Conservation (phyloP, 1,140 invertebrate genomes). For the Ceratosolen solmsi region DNA sequence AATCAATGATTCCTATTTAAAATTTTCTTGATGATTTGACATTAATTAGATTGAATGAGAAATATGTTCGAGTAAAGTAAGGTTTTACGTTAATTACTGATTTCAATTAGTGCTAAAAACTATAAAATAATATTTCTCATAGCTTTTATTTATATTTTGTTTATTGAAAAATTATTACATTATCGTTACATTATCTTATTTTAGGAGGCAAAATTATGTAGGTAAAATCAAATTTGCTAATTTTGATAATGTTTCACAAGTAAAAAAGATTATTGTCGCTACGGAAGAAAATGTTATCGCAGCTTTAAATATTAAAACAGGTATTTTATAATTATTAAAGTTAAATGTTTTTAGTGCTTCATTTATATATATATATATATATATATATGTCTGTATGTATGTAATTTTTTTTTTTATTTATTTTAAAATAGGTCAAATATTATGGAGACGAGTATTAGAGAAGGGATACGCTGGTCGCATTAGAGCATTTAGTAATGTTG, state of each 20-base stretch:
- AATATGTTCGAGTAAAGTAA: no score
- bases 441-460: slow-evolving; percentile 89
- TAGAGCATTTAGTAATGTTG: slow-evolving; percentile 74
- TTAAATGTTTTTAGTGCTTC: slow-evolving; percentile 46
- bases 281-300: slow-evolving; percentile 92
- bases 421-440: slow-evolving; percentile 77
- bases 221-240: slow-evolving; percentile 86
- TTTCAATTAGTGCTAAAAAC: not conserved
- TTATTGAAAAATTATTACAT: not conserved
- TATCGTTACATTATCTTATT: slow-evolving; percentile 54
- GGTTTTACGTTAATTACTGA: not conserved
- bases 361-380: slow-evolving; percentile 43
- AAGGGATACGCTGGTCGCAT: slow-evolving; percentile 69
- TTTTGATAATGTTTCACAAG: slow-evolving; percentile 83
- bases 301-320: slow-evolving; percentile 86
- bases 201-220: slow-evolving; percentile 88
- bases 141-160: not conserved
- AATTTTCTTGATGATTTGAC: no score
- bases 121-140: not conserved
- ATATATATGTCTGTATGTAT: slow-evolving; percentile 20
- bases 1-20: no score
- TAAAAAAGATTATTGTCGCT: slow-evolving; percentile 87
- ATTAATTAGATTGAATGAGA: no score
- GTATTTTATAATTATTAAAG: slow-evolving; percentile 66
- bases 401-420: no score